phyloP scores from a whole-genome alignment of 2,888 invertebrate species.

The Nemurella pictetii region DNA sequence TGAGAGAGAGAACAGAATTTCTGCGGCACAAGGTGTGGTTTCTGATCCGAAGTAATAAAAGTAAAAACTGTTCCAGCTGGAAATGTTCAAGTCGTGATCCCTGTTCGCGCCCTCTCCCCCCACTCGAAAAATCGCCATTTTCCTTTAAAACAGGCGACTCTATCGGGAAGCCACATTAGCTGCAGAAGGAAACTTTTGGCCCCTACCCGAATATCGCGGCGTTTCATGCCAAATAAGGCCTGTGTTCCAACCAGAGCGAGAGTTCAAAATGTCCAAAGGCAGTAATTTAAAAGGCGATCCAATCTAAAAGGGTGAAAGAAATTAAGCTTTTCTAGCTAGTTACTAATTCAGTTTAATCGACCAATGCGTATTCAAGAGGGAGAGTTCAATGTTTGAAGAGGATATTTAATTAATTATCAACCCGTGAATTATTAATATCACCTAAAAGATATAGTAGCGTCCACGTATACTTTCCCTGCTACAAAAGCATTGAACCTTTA shows the following conservation, averaged over 20 bases:
- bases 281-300: background rate
- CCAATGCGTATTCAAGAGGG: constrained; percentile 1
- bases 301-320: constrained; percentile 19
- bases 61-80: background rate
- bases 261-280: background rate
- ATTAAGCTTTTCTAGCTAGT: constrained; percentile 11
- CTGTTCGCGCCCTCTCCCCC: too few species aligned
- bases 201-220: background rate
- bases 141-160: background rate
- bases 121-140: background rate
- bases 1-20: background rate
- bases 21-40: background rate
- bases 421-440: background rate
- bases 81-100: background rate
- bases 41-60: background rate
- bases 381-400: background rate
- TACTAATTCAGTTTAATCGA: constrained; percentile 17
- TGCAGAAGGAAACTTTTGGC: background rate
- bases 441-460: background rate
- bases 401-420: constrained; percentile 14
- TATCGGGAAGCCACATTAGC: background rate
- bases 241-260: background rate
- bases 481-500: background rate
- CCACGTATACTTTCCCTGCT: background rate
- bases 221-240: background rate